Percentiles rank a stretch among this genome's conserved stretches.
These are phyloP conservation scores for Gymnoscelis rufifasciata DNA, from an alignment of 2,888 invertebrate genomes.

Conservation along the genomic window DNA sequence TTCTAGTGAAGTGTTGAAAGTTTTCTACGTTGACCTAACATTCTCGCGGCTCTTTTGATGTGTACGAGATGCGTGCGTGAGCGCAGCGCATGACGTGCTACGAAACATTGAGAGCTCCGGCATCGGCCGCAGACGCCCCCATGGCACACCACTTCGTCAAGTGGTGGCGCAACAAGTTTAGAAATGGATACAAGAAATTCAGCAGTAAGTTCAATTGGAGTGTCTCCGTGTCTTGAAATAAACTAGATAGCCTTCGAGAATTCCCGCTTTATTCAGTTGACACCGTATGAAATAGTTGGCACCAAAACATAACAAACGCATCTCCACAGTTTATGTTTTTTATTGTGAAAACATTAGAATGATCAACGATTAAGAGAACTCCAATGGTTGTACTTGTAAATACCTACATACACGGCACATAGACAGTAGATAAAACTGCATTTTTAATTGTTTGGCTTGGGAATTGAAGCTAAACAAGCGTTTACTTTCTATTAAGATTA, in stretches of 20 bases:
- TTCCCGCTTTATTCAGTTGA: slow-evolving; percentile 18
- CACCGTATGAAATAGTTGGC: slow-evolving; percentile 25
- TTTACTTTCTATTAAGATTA: too few relatives aligned
- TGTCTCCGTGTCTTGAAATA: slow-evolving; percentile 20
- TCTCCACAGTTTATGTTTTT: slow-evolving; percentile 18
- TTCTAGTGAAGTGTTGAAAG: slow-evolving; percentile 56
- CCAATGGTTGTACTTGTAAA: neutral
- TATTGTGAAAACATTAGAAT: neutral
- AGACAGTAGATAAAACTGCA: too few relatives aligned
- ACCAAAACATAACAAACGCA: slow-evolving; percentile 27
- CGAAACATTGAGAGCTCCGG: slow-evolving; percentile 78
- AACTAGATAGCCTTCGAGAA: slow-evolving; percentile 27
- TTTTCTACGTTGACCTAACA: slow-evolving; percentile 52
- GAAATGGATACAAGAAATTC: slow-evolving; percentile 86
- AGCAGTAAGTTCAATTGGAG: slow-evolving; percentile 76
- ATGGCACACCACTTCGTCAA: slow-evolving; percentile 87
- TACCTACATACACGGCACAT: neutral
- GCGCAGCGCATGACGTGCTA: slow-evolving; percentile 80
- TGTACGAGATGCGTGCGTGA: slow-evolving; percentile 78
- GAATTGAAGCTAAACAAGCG: too few relatives aligned
- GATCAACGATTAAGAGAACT: neutral
- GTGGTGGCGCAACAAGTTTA: slow-evolving; percentile 87
- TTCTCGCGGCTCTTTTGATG: slow-evolving; percentile 73
- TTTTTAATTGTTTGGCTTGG: too few relatives aligned
- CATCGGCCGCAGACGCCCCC: slow-evolving; percentile 79